Evolutionary conservation across 1,140 invertebrate species (phyloP).

Genomic region (Drosophila bocqueti): DNA sequence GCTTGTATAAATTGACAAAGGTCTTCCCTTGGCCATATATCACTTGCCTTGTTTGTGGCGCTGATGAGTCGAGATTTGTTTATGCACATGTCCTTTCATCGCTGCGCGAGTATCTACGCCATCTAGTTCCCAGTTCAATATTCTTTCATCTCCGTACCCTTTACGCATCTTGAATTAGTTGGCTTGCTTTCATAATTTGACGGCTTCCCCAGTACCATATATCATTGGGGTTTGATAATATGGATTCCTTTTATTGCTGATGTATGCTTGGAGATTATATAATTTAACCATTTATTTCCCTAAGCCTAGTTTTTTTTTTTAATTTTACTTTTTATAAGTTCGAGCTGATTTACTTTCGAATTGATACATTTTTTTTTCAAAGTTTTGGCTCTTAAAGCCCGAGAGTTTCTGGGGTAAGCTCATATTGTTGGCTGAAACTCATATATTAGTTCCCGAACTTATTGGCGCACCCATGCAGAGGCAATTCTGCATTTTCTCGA

Average conservation of each 20-base stretch:
- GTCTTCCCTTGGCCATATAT: slow-evolving; percentile 61
- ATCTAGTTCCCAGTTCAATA: slow-evolving; percentile 23
- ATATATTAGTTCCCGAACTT: slow-evolving; percentile 2
- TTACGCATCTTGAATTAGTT: slow-evolving; percentile 27
- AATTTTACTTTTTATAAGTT: neutral
- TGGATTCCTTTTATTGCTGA: slow-evolving; percentile 9
- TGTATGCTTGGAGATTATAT: neutral
- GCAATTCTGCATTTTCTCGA: slow-evolving; percentile 49
- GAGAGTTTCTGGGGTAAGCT: too few species aligned
- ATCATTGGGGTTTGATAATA: slow-evolving; percentile 21
- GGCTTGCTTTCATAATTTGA: slow-evolving; percentile 30
- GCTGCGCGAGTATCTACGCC: slow-evolving; percentile 19
- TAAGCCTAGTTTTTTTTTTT: neutral
- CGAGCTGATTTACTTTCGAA: too few species aligned
- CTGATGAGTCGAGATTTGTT: slow-evolving; percentile 66
- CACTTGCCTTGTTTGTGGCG: slow-evolving; percentile 66
- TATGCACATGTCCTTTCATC: slow-evolving; percentile 48
- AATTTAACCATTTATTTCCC: neutral
- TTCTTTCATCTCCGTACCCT: slow-evolving; percentile 13
- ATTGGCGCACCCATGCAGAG: slow-evolving; percentile 26
- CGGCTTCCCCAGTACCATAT: slow-evolving; percentile 19
- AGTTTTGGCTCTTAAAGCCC: too few species aligned
- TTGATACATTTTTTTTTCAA: too few species aligned
- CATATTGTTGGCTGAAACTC: neutral
- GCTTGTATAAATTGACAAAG: slow-evolving; percentile 72